Conservation (phyloP, 2,888 invertebrate genomes). For the Drosophila bunnanda region DNA sequence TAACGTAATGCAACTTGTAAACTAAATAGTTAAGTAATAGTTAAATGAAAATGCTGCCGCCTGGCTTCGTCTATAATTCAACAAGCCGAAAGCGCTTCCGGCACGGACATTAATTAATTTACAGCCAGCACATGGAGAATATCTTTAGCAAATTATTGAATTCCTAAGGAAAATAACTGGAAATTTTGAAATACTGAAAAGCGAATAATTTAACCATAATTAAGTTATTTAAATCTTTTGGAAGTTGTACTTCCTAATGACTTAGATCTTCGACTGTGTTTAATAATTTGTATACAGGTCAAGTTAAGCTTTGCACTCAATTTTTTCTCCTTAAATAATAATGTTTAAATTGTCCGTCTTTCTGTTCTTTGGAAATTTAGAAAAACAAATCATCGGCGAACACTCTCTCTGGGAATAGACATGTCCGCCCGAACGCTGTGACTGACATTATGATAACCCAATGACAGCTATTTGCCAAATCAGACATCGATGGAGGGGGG, state of each 20-base stretch:
- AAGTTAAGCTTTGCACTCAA: not conserved
- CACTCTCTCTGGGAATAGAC: slow-evolving; percentile 1
- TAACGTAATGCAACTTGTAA: slow-evolving; percentile 14
- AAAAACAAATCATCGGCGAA: not conserved
- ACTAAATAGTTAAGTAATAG: slow-evolving; percentile 9
- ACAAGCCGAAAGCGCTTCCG: not conserved
- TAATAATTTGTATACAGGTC: not conserved
- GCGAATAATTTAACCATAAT: not conserved
- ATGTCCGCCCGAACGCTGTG: slow-evolving; percentile 35
- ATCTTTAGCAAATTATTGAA: not conserved
- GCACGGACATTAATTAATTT: not conserved
- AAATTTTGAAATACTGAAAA: no score
- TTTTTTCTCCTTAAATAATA: not conserved
- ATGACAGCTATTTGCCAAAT: slow-evolving; percentile 70
- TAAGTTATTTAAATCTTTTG: not conserved
- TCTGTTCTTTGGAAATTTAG: not conserved
- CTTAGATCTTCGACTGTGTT: not conserved
- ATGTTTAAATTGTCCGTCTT: not conserved
- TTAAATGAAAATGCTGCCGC: slow-evolving; percentile 4
- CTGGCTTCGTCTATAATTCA: slow-evolving; percentile 3
- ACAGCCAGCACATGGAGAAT: not conserved
- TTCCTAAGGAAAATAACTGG: not conserved
- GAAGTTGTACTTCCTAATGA: not conserved
- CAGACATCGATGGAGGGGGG: slow-evolving; percentile 42
- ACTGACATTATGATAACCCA: slow-evolving; percentile 61